These are phyloP conservation scores for Channallabes apus DNA, from an alignment of 2,797 vertebrate species.

Conservation along the genomic window DNA sequence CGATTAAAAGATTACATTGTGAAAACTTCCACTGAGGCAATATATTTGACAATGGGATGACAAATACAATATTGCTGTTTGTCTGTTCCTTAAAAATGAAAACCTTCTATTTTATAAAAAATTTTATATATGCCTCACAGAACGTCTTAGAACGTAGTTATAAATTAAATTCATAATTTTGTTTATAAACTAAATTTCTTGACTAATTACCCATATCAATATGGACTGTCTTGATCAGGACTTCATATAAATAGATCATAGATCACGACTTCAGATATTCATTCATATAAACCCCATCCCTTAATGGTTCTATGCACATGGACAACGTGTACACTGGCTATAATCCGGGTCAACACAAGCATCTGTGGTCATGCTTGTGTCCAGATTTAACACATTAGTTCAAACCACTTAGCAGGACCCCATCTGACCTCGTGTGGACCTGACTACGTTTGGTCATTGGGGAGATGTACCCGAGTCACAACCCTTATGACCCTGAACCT, in stretches of 20 bases:
- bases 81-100: conserved; percentile 14
- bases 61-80: conserved; percentile 30
- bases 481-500: conserved; percentile 62
- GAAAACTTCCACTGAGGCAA: conserved; percentile 11
- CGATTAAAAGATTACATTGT: conserved; percentile 30
- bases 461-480: conserved; percentile 62
- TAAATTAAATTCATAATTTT: too few species aligned
- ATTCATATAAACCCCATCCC: not conserved
- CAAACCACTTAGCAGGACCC: conserved; percentile 61
- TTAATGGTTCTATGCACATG: not conserved
- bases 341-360: conserved; percentile 59
- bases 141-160: not conserved
- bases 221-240: not conserved
- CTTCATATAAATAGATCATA: not conserved
- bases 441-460: conserved; percentile 67
- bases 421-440: conserved; percentile 64
- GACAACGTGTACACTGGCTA: conserved; percentile 6
- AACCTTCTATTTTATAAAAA: not conserved
- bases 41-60: conserved; percentile 15
- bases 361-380: conserved; percentile 26
- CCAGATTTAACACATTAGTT: conserved; percentile 58
- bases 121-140: not conserved
- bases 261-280: not conserved
- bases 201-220: not conserved
- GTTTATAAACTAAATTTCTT: not conserved